Evolutionary conservation across 2,113 vertebrate species (phyloP).

Genomic region (Struthidea cinerea): DNA sequence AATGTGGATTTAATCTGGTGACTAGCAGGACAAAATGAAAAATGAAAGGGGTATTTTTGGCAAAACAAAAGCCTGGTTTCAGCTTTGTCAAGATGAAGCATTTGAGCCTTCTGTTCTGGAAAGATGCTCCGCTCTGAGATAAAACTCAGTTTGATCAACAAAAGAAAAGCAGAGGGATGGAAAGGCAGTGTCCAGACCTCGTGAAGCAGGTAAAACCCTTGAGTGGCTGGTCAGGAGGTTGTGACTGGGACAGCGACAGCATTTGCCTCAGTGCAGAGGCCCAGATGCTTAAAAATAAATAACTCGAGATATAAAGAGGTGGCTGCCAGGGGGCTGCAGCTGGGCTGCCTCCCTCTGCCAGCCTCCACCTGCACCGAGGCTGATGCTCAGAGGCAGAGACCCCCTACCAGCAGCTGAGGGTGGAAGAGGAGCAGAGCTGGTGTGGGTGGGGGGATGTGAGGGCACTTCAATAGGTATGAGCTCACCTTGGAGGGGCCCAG

Average conservation of each 20-base stretch:
- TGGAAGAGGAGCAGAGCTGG: neutral
- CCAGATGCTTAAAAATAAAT: neutral
- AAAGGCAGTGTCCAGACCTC: neutral
- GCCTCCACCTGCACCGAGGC: accelerated
- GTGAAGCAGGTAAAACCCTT: neutral
- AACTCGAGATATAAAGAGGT: neutral
- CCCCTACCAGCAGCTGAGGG: neutral
- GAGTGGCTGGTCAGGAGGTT: neutral
- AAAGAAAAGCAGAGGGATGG: neutral
- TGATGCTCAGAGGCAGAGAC: neutral
- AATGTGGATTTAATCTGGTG: constrained; percentile 35
- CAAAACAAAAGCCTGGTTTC: constrained; percentile 25
- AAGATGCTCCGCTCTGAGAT: neutral
- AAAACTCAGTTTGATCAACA: neutral
- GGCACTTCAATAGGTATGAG: neutral
- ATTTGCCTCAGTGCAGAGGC: neutral
- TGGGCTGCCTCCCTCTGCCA: neutral
- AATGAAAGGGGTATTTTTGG: constrained; percentile 40
- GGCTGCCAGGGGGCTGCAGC: neutral
- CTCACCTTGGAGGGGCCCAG: accelerated
- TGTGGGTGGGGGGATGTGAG: accelerated
- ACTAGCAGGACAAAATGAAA: neutral
- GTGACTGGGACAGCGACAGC: neutral
- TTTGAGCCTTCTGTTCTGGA: constrained; percentile 40
- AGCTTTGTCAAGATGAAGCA: neutral